These are phyloP conservation scores for Limanda limanda DNA, from an alignment of 2,113 vertebrate genomes.

Conservation along the genomic window DNA sequence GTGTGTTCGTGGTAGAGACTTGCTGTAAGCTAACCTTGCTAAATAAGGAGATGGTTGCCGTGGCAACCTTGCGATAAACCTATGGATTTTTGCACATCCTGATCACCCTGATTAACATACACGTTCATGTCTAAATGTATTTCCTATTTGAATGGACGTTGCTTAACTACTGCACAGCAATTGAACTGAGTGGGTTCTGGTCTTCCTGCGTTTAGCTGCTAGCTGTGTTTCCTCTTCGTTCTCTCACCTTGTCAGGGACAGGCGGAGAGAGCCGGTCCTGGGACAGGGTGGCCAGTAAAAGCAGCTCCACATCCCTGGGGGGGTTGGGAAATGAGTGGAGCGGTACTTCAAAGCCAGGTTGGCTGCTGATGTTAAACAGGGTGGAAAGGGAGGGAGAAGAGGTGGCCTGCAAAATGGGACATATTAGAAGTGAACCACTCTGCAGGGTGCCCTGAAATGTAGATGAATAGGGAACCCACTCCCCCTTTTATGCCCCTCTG, in stretches of 20 bases:
- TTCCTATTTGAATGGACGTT: slow-evolving; percentile 5
- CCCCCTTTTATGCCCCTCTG: slow-evolving; percentile 12
- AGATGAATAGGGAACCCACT: slow-evolving; percentile 57
- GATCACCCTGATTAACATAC: slow-evolving; percentile 39
- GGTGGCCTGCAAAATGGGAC: slow-evolving; percentile 62
- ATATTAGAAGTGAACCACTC: slow-evolving; percentile 63
- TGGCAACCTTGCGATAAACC: slow-evolving; percentile 51
- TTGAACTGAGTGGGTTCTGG: neutral
- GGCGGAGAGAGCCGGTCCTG: slow-evolving; percentile 50
- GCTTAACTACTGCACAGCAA: slow-evolving; percentile 9
- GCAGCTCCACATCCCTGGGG: slow-evolving; percentile 60
- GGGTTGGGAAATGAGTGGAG: slow-evolving; percentile 64
- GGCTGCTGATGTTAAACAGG: slow-evolving; percentile 74
- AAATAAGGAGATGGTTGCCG: slow-evolving; percentile 56
- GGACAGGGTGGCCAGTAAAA: slow-evolving; percentile 63
- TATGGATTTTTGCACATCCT: slow-evolving; percentile 18
- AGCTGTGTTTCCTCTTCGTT: slow-evolving; percentile 53
- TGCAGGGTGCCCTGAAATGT: slow-evolving; percentile 61
- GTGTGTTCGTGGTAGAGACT: slow-evolving; percentile 34
- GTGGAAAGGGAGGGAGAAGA: slow-evolving; percentile 59
- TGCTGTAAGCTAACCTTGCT: slow-evolving; percentile 41
- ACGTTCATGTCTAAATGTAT: slow-evolving; percentile 29
- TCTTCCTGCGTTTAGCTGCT: slow-evolving; percentile 49
- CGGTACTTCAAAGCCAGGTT: slow-evolving; percentile 77
- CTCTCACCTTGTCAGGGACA: slow-evolving; percentile 67